A percentile compares a stretch with the other conserved stretches of the same genome.
phyloP scores from a whole-genome alignment of 2,113 vertebrate genomes.

The Ellobius talpinus region DNA sequence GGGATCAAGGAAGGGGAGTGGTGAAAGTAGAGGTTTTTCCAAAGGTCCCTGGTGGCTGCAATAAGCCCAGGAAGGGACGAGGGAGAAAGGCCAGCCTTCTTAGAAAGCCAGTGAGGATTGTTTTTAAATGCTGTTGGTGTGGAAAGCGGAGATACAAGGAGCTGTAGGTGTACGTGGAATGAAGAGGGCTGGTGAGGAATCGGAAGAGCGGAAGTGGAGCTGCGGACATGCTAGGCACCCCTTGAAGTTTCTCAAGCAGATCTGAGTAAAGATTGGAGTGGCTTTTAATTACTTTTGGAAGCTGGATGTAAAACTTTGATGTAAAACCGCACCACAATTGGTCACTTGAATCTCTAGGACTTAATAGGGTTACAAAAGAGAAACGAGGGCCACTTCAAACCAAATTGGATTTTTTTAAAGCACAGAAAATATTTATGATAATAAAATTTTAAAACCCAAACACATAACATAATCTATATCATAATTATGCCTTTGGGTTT shows the following conservation, averaged over 20 bases:
- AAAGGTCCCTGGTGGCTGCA: not conserved
- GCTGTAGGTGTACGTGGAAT: not conserved
- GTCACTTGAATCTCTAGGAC: not conserved
- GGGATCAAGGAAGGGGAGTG: not conserved
- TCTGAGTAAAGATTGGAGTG: constrained; percentile 38
- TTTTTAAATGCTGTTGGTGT: not conserved
- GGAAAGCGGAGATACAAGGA: not conserved
- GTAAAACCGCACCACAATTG: not conserved
- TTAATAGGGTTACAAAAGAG: not conserved
- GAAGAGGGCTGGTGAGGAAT: not conserved
- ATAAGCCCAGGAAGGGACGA: not conserved
- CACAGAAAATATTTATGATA: constrained; percentile 40
- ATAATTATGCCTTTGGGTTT: not conserved
- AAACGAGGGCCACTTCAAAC: constrained; percentile 15
- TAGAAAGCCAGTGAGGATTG: not conserved
- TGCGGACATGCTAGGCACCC: not conserved
- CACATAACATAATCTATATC: not conserved
- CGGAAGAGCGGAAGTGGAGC: not conserved
- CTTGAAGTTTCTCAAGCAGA: constrained; percentile 50
- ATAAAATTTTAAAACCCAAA: constrained; percentile 42
- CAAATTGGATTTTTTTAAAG: not conserved
- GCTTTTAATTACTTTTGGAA: constrained; percentile 56
- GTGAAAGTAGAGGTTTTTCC: not conserved
- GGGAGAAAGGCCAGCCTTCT: not conserved
- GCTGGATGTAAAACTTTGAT: constrained; percentile 32